Evolutionary conservation across 2,113 vertebrate species (phyloP), one percentile per base, ranked within the genome.

Genomic region (Gobiocypris rarus): DNA sequence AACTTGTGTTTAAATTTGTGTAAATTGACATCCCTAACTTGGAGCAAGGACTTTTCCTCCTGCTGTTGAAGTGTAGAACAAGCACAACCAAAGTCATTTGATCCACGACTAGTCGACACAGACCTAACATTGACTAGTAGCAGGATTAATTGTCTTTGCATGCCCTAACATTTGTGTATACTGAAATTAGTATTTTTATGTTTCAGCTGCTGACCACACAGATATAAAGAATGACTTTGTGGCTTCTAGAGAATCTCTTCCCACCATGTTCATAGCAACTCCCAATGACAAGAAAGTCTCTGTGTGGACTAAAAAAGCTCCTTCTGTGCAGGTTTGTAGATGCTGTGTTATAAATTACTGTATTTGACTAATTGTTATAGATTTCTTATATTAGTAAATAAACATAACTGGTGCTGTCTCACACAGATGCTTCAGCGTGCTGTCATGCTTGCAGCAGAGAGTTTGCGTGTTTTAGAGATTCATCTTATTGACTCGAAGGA

Each of bases 211-310:
- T 13, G 96, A 99, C 59, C 95, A 94, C 84, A 92, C 92, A 1
- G 96, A 97, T 90, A 96, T 98, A 89, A 96, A 94, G 93, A 97
- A 94, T 84, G 90, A 93, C 88, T 99, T 99, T 90, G 87, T 94
- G 86, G 94, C 94, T 58, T 89, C 94, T 83, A 95, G 97, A 56
- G 90, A 95, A 67, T 94, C 76, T 38, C 93, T 97, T 26, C 97
- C 97, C 0, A 86, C 96, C 88, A 96, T 99, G 96, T 98, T 98
- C 89, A 94, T 99, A 0, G 89, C 96, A 69, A 98, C 97, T 3
- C 97, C 97, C 45, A 96, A 95, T 84, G 97, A 99, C 89, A 94
- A 89, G 86, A 96, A 90, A 61, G 83, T 58, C 15, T 99, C 97
- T 1, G 22, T 97, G 84, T 99, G 97, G 98, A 99, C 98, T 34